Percentiles rank a stretch among this genome's conserved stretches.
These are phyloP conservation scores for Hippocampus zosterae DNA, from an alignment of 2,113 vertebrate genomes.

Conservation along the genomic window DNA sequence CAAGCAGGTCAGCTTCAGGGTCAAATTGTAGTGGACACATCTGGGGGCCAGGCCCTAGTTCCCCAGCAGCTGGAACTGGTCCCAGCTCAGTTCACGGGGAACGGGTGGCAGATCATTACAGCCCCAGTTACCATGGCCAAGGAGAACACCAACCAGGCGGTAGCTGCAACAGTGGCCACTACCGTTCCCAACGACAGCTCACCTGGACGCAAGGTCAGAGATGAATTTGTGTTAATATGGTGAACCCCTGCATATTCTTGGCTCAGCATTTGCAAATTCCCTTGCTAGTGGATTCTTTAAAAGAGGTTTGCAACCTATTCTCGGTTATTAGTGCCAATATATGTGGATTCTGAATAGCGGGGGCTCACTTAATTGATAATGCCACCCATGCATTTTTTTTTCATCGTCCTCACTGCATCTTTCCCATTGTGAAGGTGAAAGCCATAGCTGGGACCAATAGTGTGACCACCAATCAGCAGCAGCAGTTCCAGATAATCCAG, in stretches of 20 bases:
- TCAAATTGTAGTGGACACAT: constrained; percentile 71
- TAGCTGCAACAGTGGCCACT: constrained; percentile 77
- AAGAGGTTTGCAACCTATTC: neutral
- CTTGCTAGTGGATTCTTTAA: neutral
- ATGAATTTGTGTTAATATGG: neutral
- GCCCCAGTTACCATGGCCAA: constrained; percentile 84
- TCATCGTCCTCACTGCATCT: constrained; percentile 7
- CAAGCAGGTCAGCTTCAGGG: constrained; percentile 90
- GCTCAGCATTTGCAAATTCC: neutral
- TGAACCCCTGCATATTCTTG: neutral
- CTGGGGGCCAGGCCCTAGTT: constrained; percentile 85
- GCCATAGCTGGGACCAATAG: constrained; percentile 58
- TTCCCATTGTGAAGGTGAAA: constrained; percentile 72
- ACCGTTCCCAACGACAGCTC: constrained; percentile 76
- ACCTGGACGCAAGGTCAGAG: constrained; percentile 84
- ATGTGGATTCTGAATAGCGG: too few species aligned
- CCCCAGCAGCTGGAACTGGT: constrained; percentile 94
- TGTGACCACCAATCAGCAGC: constrained; percentile 48
- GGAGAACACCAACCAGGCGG: constrained; percentile 82
- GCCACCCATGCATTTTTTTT: neutral
- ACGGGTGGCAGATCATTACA: constrained; percentile 95
- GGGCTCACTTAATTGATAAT: too few species aligned
- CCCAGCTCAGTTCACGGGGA: constrained; percentile 92
- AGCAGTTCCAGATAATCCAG: constrained; percentile 94
- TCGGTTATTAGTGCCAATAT: neutral